A percentile compares a stretch with the other conserved stretches of the same genome.
Conservation (phyloP, 2,888 invertebrate genomes). For the Osmoderma eremita region DNA sequence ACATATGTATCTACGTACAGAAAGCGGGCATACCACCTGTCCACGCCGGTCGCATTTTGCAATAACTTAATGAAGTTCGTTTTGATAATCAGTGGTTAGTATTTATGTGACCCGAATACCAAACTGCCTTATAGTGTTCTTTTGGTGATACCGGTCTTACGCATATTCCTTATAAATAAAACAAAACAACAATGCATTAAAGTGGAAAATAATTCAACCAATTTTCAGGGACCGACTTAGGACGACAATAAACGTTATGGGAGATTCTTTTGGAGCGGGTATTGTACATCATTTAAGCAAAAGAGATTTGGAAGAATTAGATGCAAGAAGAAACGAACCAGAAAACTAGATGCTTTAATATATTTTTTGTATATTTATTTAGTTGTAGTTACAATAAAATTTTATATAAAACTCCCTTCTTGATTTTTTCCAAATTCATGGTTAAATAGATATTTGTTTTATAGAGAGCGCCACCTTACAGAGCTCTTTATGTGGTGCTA, state of each 20-base stretch:
- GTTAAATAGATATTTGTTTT: too few species aligned
- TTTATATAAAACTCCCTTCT: slow-evolving; percentile 14
- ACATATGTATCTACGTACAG: neutral
- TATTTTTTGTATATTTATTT: slow-evolving; percentile 30
- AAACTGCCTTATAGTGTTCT: too few species aligned
- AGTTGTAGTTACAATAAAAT: slow-evolving; percentile 27
- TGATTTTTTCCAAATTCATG: neutral
- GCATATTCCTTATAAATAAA: too few species aligned
- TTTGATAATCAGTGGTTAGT: slow-evolving; percentile 2
- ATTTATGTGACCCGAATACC: slow-evolving; percentile 21
- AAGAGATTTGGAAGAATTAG: slow-evolving; percentile 64
- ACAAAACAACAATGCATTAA: too few species aligned
- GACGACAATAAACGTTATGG: slow-evolving; percentile 77
- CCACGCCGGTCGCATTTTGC: slow-evolving; percentile 7
- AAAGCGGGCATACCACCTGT: neutral
- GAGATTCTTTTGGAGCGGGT: slow-evolving; percentile 79
- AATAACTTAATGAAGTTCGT: slow-evolving; percentile 16
- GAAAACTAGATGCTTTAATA: slow-evolving; percentile 18
- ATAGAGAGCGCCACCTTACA: too few species aligned
- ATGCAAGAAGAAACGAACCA: slow-evolving; percentile 15
- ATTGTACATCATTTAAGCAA: slow-evolving; percentile 75
- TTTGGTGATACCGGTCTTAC: too few species aligned
- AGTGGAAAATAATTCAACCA: too few species aligned
- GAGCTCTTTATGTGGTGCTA: too few species aligned
- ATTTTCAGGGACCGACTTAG: slow-evolving; percentile 68